phyloP scores from a whole-genome alignment of 2,797 vertebrate genomes.

The Ibycter americanus region DNA sequence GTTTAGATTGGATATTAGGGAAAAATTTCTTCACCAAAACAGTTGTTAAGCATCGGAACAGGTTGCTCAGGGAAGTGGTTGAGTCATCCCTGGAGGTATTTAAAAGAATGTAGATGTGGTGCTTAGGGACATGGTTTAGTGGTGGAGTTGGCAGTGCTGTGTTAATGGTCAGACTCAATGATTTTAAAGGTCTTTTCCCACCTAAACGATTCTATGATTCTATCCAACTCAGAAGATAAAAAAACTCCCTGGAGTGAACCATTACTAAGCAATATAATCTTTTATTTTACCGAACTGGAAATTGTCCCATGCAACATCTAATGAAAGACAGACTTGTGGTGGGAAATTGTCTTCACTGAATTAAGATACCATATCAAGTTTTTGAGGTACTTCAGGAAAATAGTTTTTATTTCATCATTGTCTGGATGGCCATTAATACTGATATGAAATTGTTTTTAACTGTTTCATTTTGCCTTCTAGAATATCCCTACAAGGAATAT shows the following conservation, averaged over 20 bases:
- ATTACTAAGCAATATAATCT: not conserved
- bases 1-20: not conserved
- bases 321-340: not conserved
- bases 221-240: not conserved
- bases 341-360: not conserved
- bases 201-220: not conserved
- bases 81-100: not conserved
- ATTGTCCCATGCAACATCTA: not conserved
- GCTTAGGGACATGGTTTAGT: not conserved
- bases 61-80: not conserved
- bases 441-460: not conserved
- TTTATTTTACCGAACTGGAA: not conserved
- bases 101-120: not conserved
- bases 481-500: not conserved
- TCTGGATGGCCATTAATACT: not conserved
- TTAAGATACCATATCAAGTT: not conserved
- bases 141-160: not conserved
- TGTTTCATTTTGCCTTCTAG: not conserved
- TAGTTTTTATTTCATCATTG: not conserved
- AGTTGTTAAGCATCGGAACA: not conserved
- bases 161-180: fast-evolving
- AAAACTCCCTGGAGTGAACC: not conserved
- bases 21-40: not conserved
- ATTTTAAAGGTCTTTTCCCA: not conserved
- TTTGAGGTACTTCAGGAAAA: not conserved